These are phyloP conservation scores for human DNA, from an alignment of 2,113 vertebrate genomes.

Conservation along the genomic window DNA sequence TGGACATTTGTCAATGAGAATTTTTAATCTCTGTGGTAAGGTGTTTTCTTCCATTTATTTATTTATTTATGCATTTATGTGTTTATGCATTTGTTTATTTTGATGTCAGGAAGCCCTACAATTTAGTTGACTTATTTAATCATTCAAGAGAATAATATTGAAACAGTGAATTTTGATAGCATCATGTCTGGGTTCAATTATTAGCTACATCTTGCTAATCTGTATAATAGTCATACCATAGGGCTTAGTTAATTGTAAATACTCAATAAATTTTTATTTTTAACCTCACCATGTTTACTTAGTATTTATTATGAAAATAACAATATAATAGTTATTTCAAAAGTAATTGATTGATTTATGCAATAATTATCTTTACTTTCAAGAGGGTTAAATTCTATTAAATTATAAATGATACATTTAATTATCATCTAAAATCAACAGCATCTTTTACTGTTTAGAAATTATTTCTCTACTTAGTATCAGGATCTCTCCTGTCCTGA, in stretches of 20 bases:
- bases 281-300: neutral
- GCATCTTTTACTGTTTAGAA: neutral
- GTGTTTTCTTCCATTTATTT: neutral
- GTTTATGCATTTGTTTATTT: neutral
- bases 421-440: neutral
- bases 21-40: neutral
- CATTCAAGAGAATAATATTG: neutral
- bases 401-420: neutral
- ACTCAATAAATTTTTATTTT: neutral
- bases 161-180: neutral
- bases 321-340: neutral
- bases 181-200: neutral
- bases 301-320: neutral
- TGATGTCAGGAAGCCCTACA: neutral
- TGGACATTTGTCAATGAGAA: neutral
- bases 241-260: neutral
- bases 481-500: neutral
- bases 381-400: neutral
- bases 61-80: neutral
- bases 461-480: neutral
- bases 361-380: neutral
- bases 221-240: neutral
- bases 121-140: conserved; percentile 23
- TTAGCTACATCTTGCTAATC: neutral
- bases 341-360: neutral